Conservation (phyloP, 2,888 invertebrate species). For the Phlogophora meticulosa region DNA sequence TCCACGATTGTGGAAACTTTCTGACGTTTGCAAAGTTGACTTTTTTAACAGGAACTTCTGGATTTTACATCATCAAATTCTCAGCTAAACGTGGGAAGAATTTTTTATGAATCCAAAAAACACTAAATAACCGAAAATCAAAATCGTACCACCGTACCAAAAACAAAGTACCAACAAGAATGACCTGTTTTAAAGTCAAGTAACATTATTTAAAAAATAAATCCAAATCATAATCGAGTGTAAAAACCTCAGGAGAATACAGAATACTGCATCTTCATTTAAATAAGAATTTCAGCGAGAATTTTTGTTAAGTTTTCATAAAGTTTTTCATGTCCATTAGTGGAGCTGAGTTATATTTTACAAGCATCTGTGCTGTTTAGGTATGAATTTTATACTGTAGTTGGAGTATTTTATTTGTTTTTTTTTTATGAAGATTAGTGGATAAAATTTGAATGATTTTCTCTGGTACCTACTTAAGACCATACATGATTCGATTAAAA, state of each 20-base stretch:
- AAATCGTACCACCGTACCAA: too few species aligned
- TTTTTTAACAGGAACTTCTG: too few species aligned
- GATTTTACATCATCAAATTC: too few species aligned
- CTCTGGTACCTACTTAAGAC: background rate
- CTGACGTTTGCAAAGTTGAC: too few species aligned
- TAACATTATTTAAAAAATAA: background rate
- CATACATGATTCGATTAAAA: too few species aligned
- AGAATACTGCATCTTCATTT: slow-evolving; percentile 21
- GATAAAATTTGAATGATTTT: background rate
- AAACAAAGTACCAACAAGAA: background rate
- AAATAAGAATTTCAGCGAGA: slow-evolving; percentile 35
- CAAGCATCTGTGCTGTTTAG: slow-evolving; percentile 34
- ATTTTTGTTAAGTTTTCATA: slow-evolving; percentile 47
- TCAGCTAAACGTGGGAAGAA: too few species aligned
- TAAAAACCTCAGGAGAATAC: slow-evolving; percentile 12
- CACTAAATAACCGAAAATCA: too few species aligned
- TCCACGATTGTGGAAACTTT: background rate
- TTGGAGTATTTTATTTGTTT: too few species aligned
- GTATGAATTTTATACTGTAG: slow-evolving; percentile 26
- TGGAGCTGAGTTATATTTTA: slow-evolving; percentile 35
- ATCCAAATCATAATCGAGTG: background rate
- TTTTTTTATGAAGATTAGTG: background rate
- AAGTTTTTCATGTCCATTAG: slow-evolving; percentile 60
- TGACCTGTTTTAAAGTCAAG: background rate
- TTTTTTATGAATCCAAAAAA: too few species aligned